Conservation (phyloP, 1,140 invertebrate genomes). For the Halesus radiatus region DNA sequence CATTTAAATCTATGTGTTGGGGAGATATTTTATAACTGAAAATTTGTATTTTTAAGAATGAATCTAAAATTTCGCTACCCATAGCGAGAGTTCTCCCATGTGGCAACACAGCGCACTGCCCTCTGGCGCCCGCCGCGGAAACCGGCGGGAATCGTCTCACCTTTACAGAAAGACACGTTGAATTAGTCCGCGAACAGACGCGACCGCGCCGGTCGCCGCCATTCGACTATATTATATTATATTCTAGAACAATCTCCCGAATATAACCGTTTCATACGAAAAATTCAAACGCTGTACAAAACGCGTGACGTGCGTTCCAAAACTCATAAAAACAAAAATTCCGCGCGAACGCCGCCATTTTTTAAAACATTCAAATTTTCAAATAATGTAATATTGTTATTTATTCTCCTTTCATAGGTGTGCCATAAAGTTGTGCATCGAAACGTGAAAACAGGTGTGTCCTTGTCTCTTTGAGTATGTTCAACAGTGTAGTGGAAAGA, state of each 20-base stretch:
- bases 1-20: no score
- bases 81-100: neutral
- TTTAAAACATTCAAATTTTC: constrained; percentile 1
- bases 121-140: constrained; percentile 18
- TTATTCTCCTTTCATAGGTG: constrained; percentile 29
- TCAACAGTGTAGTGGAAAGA: constrained; percentile 33
- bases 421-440: constrained; percentile 32
- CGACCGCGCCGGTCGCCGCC: neutral
- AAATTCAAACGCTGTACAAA: neutral
- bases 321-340: neutral
- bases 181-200: constrained; percentile 27
- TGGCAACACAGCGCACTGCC: constrained; percentile 10
- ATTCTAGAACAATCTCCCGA: neutral
- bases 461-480: constrained; percentile 27
- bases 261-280: neutral
- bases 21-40: no score
- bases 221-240: neutral
- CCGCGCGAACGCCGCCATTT: neutral
- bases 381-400: neutral
- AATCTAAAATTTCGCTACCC: no score
- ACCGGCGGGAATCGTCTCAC: constrained; percentile 20
- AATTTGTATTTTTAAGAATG: no score
- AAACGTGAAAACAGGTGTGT: constrained; percentile 40
- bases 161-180: constrained; percentile 33
- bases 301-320: neutral